Base-by-base conservation (phyloP, 2,797 vertebrate species). In the Onychomys arenicola region DNA sequence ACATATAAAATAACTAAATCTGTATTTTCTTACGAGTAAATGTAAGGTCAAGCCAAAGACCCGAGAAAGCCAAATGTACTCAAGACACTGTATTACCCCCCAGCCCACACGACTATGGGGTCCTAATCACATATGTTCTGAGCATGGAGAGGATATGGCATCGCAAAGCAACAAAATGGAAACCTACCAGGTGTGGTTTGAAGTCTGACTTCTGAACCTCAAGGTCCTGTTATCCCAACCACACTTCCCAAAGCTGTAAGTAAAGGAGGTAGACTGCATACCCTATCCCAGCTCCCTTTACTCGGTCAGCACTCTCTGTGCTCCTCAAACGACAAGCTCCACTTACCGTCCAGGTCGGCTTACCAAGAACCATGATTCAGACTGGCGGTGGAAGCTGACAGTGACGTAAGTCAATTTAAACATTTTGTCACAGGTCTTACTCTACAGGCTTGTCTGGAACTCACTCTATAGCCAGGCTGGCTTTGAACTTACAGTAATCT, bases 1-100 rank as follows among this genome's bases (percentile, higher is more conserved):
- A 80, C n/a, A 87, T 55, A 43, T 46, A 87, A 82, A 87, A 80
- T n/a, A 82, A 92, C 49, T 13, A 46, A 81, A 10, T 40, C 37
- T 91, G 19, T 65, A 90, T 83, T 96, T 93, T 95, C 52, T 86
- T 93, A 92, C 49, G 83, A 93, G 49, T 86, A 89, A 88, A 90
- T 82, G 27, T 61, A 88, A 84, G 96, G 67, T 75, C 69, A 85
- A 91, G 5, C 59, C 67, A 52, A 83, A 25, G 63, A 46, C 9
- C 55, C 37, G 52, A 75, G 32, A 75, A 65, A 81, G 92, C 55
- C 23, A 82, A 83, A 40, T 43, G 69, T 25, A 78, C 76, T 77
- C 89, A 86, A 75, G 86, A 91, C 0, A 84, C 9, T 34, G 63
- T 14, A 84, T 69, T 91, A 86, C 0, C 17, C 55, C 67, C 40